A percentile compares a stretch with the other conserved stretches of the same genome.
Evolutionary conservation across 64 coral and sea anemone species (phyloP).

Genomic region (Dendrophyllia cribrosa): DNA sequence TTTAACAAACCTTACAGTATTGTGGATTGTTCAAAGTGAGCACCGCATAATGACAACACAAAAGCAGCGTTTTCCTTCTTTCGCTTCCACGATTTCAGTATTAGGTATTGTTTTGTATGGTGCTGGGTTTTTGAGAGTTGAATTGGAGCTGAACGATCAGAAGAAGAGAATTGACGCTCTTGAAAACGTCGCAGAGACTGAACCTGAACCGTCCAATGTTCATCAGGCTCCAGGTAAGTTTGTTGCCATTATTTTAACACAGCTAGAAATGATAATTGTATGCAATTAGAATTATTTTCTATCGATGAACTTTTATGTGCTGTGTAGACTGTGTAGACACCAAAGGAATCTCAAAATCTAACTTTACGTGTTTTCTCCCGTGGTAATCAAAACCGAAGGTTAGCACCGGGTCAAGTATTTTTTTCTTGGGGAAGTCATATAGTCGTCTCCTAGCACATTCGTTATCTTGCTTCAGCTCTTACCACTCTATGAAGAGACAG

Average conservation of each 20-base stretch:
- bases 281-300: not conserved
- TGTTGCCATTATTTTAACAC: not conserved
- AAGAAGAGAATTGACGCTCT: constrained; percentile 34
- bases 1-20: too few species aligned
- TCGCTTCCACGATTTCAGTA: constrained; percentile 12
- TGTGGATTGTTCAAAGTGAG: too few species aligned
- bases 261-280: not conserved
- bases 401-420: too few species aligned
- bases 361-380: too few species aligned
- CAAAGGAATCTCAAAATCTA: too few species aligned
- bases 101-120: constrained; percentile 23
- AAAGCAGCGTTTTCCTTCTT: constrained; percentile 23
- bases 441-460: too few species aligned
- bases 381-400: too few species aligned
- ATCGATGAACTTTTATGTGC: too few species aligned
- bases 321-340: too few species aligned
- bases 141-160: constrained; percentile 23
- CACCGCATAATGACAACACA: not conserved
- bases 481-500: too few species aligned
- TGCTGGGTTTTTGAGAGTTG: constrained; percentile 47
- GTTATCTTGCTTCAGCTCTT: too few species aligned
- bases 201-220: not conserved
- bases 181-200: not conserved
- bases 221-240: not conserved
- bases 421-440: too few species aligned